Base-by-base conservation (phyloP, 2,888 invertebrate species). In the Subacronicta megacephala region DNA sequence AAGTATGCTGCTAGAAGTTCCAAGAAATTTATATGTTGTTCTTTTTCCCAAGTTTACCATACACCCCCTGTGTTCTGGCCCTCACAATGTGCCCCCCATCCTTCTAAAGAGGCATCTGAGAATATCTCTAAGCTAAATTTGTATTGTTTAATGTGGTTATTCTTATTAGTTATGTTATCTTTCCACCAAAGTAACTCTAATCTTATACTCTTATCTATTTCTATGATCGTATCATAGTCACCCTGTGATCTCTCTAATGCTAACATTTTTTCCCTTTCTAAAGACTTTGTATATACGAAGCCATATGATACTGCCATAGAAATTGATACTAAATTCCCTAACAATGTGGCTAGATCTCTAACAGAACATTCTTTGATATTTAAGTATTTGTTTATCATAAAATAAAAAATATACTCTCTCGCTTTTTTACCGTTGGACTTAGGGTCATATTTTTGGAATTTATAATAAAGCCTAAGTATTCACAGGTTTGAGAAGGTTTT, bases 31-130 rank as follows among this genome's bases (percentile, higher is more conserved):
- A 41, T 33, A n/a, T 31, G 41, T 10, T 12, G 20, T 7, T 41
- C 15, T 3, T 15, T 15, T 36, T 46, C 46, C 10, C 15, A 20
- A 12, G 18, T 15, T 26, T 17, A 36, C 43, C 43, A 51, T 13
- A 42, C 35, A 7, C 23, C 51, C n/a, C 17, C 16, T 20, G 41
- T 26, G 9, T 16, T 42, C 23, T 51, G 35, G 7, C 42, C 51
- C 33, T 51, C 36, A 17, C 51, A 51, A 10, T 26, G 16, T 17
- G 29, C 10, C 15, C 38, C 38, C 38, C 38, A 38, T 2, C 38
- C 38, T 12, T 18, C 10, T 10, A 37, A 1, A 37, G 37, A 37
- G 9, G 37, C 37, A 17, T 37, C n/a, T n/a, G n/a, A n/a, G n/a
- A n/a, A n/a, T n/a, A n/a, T n/a, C n/a, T n/a, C n/a, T n/a, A n/a